These are phyloP conservation scores for Callipepla californica DNA, from an alignment of 2,113 vertebrate genomes.

Conservation along the genomic window DNA sequence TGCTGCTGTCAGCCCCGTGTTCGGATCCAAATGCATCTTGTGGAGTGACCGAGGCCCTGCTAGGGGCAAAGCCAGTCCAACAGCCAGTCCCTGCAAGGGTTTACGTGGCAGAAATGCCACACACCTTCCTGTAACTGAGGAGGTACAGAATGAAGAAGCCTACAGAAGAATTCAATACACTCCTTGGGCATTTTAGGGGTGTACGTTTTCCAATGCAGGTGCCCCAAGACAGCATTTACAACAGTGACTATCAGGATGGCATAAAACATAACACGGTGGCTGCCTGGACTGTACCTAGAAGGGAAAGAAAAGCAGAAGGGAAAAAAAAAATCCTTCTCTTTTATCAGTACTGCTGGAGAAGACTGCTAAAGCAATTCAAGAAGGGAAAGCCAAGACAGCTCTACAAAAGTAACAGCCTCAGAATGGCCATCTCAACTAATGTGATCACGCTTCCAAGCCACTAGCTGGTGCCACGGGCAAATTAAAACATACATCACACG, in stretches of 20 bases:
- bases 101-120: not conserved
- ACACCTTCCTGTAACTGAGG: not conserved
- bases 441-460: not conserved
- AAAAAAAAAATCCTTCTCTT: not conserved
- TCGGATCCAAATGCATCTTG: rapidly evolving
- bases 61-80: not conserved
- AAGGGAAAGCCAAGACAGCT: not conserved
- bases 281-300: not conserved
- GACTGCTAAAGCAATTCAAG: not conserved
- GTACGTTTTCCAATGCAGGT: not conserved
- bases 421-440: not conserved
- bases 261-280: not conserved
- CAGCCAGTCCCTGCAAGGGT: not conserved
- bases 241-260: not conserved
- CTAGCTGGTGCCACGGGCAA: not conserved
- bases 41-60: not conserved
- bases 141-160: not conserved
- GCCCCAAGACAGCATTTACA: not conserved
- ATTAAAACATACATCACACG: not conserved
- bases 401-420: not conserved
- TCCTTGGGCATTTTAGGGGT: not conserved
- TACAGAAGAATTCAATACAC: not conserved
- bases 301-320: not conserved
- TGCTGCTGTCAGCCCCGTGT: rapidly evolving
- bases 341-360: not conserved